phyloP scores from a whole-genome alignment of 2,888 invertebrate genomes.

The Pharmacophagus antenor region DNA sequence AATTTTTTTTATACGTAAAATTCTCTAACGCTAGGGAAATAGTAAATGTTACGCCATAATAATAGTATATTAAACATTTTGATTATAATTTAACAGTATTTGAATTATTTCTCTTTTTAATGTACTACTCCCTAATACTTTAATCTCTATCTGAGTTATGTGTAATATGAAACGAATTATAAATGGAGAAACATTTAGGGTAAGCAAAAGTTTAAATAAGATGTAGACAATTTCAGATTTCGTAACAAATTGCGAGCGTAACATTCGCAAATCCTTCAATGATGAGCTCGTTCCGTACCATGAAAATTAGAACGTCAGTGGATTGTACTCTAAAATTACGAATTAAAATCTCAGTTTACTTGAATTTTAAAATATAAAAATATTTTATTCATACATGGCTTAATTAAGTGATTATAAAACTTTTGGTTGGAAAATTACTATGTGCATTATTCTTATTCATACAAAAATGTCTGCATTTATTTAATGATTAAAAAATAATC shows the following conservation, averaged over 20 bases:
- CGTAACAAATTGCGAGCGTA: constrained; percentile 29
- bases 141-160: background rate
- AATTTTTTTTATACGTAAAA: too few species aligned
- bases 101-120: too few species aligned
- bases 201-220: constrained; percentile 22
- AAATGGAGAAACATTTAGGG: background rate
- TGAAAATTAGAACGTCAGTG: constrained; percentile 8
- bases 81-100: too few species aligned
- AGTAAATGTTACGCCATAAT: too few species aligned
- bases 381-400: background rate
- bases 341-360: background rate
- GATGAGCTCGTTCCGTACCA: constrained; percentile 21
- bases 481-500: too few species aligned
- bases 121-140: background rate
- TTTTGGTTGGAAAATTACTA: too few species aligned
- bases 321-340: background rate
- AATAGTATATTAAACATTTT: too few species aligned
- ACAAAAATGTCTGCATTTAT: too few species aligned
- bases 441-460: too few species aligned
- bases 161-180: background rate
- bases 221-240: constrained; percentile 29
- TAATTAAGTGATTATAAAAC: too few species aligned
- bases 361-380: background rate
- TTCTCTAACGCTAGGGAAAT: too few species aligned
- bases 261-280: constrained; percentile 29